Evolutionary conservation across 2,888 invertebrate species (phyloP).

Genomic region (Melikaiella ostensackeni): DNA sequence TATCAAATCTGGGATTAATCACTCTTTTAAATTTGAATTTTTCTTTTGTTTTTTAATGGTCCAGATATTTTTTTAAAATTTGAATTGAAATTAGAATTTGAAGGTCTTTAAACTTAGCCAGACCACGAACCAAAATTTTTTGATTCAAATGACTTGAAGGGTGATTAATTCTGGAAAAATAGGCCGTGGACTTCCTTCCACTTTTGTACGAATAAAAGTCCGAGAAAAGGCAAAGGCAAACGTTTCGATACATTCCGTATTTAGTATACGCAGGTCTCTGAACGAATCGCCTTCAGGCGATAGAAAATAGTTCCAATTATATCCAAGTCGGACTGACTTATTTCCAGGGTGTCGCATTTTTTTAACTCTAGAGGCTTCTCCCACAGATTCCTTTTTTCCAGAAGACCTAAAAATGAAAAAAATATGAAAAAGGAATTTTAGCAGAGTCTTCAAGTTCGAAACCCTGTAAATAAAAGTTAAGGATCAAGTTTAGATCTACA

Average conservation of each 20-base stretch:
- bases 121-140: neutral
- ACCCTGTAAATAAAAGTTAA: slow-evolving; percentile 9
- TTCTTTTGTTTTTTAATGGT: neutral
- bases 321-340: slow-evolving; percentile 10
- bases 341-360: slow-evolving; percentile 20
- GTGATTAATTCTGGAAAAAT: slow-evolving; percentile 18
- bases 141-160: neutral
- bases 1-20: neutral
- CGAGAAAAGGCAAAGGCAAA: slow-evolving; percentile 20
- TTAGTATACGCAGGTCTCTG: slow-evolving; percentile 5
- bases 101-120: neutral
- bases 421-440: neutral
- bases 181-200: slow-evolving; percentile 15
- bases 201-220: slow-evolving; percentile 25
- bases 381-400: neutral
- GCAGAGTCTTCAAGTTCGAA: neutral
- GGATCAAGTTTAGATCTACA: slow-evolving; percentile 35
- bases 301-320: slow-evolving; percentile 3
- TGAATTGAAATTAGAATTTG: neutral
- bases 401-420: neutral
- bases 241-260: slow-evolving; percentile 34
- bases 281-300: neutral
- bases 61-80: neutral
- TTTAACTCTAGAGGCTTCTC: neutral
- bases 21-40: neutral